These are phyloP conservation scores for Philopotamus ludificatus DNA, from an alignment of 1,140 invertebrate genomes.

Conservation along the genomic window DNA sequence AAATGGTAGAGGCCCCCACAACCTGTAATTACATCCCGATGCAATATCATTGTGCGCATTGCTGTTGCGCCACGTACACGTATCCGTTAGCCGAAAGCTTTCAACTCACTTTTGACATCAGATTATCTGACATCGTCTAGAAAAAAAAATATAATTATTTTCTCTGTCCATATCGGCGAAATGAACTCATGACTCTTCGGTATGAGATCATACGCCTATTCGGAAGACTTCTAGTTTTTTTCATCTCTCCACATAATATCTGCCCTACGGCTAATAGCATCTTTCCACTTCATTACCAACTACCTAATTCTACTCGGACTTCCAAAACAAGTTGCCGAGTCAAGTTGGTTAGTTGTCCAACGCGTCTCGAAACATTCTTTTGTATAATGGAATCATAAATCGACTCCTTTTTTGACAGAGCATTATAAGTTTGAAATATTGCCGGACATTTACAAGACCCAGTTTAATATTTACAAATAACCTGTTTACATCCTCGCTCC, in stretches of 20 bases:
- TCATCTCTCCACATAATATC: neutral
- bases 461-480: neutral
- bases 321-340: neutral
- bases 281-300: conserved; percentile 30
- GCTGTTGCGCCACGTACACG: no score
- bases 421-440: neutral
- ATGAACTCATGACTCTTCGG: no score
- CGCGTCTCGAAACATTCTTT: conserved; percentile 24
- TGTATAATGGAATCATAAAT: conserved; percentile 35
- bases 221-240: neutral
- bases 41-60: no score
- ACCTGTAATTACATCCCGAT: no score
- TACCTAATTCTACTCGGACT: conserved; percentile 28
- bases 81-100: no score
- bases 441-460: neutral
- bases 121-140: no score
- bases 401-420: conserved; percentile 26
- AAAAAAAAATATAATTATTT: no score
- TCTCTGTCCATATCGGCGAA: no score
- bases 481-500: neutral
- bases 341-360: neutral
- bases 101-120: no score
- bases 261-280: neutral
- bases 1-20: no score
- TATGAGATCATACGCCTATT: no score